Base-by-base conservation (phyloP, 2,888 invertebrate species). In the Psylliodes chrysocephalus region DNA sequence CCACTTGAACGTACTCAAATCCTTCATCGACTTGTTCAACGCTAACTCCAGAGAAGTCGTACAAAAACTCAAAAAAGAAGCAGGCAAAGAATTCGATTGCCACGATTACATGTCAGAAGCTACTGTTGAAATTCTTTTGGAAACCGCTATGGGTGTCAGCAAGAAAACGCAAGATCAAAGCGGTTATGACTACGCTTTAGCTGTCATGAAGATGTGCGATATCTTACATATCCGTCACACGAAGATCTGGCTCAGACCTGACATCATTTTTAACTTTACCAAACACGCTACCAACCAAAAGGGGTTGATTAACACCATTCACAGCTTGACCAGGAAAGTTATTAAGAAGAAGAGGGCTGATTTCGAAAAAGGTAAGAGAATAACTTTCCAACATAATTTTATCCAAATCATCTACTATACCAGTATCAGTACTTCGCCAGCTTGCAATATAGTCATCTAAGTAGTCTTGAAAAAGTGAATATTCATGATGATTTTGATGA, bases 191-290 rank as follows among this genome's bases (percentile, higher is more conserved):
- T 94, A 93, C 74, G 93, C 93, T 0, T 89, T 92, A 89, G 93
- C 93, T 67, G 93, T 94, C 2, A 93, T 93, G 93, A 92, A 93
- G 78, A 92, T 94, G 92, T 93, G 92, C 75, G 92, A 93, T 74
- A 93, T 94, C 72, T 86, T 94, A 0, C 93, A 94, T 76, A 82
- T 92, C 66, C 89, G 94, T 72, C 93, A 93, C 74, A 91, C 92
- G 25, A 91, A 91, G 81, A 82, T 92, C 55, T 92, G 93, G 88
- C 83, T 93, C 60, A 86, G 92, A 76, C 91, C 91, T 7, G 92
- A 94, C 76, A 83, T 91, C 77, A 82, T 93, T 4, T 94, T 93
- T 83, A 90, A 90, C 72, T 83, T 93, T 35, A 91, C 92, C 1
- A 88, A 88, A 64, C 89, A 92, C 81, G 90, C 90, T 60, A 89